phyloP scores from a whole-genome alignment of 2,113 vertebrate genomes.

The Choloepus hoffmanni region DNA sequence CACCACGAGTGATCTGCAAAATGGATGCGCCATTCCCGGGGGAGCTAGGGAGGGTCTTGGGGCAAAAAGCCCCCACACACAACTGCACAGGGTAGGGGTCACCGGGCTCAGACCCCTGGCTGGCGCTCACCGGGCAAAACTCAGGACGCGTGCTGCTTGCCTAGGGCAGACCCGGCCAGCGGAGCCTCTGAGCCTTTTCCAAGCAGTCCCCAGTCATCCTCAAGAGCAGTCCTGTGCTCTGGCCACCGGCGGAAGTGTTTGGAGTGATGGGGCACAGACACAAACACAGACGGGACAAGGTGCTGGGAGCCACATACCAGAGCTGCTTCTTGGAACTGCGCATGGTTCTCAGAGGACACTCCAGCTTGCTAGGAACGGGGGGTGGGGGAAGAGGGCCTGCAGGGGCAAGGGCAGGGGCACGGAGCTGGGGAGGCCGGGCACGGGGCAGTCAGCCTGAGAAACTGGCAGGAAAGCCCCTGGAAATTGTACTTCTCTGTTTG shows the following conservation, averaged over 20 bases:
- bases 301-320: background rate
- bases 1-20: background rate
- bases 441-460: background rate
- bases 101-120: background rate
- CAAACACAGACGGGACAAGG: background rate
- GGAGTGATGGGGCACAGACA: background rate
- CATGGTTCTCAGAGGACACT: background rate
- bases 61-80: accelerated
- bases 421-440: background rate
- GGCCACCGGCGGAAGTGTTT: background rate
- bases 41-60: background rate
- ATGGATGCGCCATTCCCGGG: background rate
- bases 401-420: background rate
- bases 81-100: background rate
- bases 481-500: conserved; percentile 1
- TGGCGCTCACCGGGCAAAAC: background rate
- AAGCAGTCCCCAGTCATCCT: background rate
- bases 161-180: background rate
- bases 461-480: background rate
- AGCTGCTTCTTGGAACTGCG: background rate
- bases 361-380: background rate
- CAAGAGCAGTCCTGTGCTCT: background rate
- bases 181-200: background rate
- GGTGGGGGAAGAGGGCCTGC: too few relatives aligned
- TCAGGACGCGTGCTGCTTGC: background rate